Conservation (phyloP, 2,113 vertebrate genomes). For the Motacilla tschutschensis region DNA sequence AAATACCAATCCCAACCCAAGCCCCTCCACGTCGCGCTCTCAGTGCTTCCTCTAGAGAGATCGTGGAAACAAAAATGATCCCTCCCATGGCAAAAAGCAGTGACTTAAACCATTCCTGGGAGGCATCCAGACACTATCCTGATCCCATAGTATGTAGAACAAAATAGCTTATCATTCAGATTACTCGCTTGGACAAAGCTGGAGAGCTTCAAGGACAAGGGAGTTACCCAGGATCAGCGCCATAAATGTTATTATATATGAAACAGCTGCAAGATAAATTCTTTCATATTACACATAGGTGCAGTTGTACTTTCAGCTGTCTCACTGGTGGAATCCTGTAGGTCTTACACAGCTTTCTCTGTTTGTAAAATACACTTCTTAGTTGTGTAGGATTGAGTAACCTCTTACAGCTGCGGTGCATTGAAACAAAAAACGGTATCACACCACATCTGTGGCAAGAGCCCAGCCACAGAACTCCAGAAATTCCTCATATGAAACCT, state of each 20-base stretch:
- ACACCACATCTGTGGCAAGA: background rate
- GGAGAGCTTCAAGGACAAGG: constrained; percentile 26
- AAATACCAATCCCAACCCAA: background rate
- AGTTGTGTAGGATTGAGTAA: background rate
- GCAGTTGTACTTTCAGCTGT: constrained; percentile 37
- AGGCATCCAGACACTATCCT: background rate
- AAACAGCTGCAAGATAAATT: constrained; percentile 49
- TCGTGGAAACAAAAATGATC: background rate
- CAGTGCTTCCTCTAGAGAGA: background rate
- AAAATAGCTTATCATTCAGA: constrained; percentile 42
- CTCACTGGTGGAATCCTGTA: background rate
- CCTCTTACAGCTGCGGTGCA: background rate
- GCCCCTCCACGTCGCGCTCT: background rate
- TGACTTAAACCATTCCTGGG: constrained; percentile 24
- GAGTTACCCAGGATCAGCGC: background rate
- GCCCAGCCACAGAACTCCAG: background rate
- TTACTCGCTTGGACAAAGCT: constrained; percentile 12
- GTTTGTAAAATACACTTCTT: background rate
- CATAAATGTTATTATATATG: constrained; percentile 24
- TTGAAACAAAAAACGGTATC: background rate
- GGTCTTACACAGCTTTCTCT: background rate
- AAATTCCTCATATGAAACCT: background rate
- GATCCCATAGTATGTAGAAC: constrained; percentile 8
- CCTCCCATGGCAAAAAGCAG: background rate
- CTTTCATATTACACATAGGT: constrained; percentile 26